Conservation (phyloP, 2,888 invertebrate genomes). For the Xestia sexstrigata region DNA sequence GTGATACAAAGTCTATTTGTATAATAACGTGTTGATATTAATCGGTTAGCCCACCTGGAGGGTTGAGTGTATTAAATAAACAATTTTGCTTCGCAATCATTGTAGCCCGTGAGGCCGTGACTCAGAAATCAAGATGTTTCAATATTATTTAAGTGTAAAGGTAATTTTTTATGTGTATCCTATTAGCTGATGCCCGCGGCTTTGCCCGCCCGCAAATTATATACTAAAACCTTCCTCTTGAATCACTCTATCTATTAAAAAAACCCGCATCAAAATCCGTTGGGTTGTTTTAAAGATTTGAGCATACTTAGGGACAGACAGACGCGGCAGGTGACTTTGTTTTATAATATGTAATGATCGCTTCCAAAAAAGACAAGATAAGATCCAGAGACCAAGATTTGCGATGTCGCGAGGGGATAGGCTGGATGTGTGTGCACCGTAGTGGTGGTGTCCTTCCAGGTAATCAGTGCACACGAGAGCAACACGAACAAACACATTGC, state of each 20-base stretch:
- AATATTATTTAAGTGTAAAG: background rate
- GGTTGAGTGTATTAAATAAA: background rate
- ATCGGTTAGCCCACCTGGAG: background rate
- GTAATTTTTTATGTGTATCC: too few relatives aligned
- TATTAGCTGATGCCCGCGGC: too few relatives aligned
- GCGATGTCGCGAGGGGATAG: slow-evolving; percentile 6
- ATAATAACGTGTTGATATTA: background rate
- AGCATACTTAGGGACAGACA: too few relatives aligned
- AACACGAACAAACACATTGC: background rate
- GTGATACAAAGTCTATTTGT: background rate
- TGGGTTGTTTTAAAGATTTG: too few relatives aligned
- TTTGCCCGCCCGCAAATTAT: too few relatives aligned
- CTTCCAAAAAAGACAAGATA: slow-evolving; percentile 1
- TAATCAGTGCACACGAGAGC: slow-evolving; percentile 15
- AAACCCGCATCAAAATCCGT: too few relatives aligned
- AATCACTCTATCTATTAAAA: too few relatives aligned
- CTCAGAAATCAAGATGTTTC: background rate
- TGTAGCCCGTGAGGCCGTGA: background rate
- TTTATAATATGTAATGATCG: too few relatives aligned
- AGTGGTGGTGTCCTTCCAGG: slow-evolving; percentile 25
- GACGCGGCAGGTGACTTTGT: too few relatives aligned
- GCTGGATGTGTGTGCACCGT: background rate
- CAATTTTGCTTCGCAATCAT: background rate
- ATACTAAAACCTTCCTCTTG: too few relatives aligned
- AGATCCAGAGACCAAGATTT: background rate